Percentiles rank a stretch among this genome's conserved stretches.
Conservation (phyloP, 35 echinoderm and acorn worm species). For the Anneissia japonica region DNA sequence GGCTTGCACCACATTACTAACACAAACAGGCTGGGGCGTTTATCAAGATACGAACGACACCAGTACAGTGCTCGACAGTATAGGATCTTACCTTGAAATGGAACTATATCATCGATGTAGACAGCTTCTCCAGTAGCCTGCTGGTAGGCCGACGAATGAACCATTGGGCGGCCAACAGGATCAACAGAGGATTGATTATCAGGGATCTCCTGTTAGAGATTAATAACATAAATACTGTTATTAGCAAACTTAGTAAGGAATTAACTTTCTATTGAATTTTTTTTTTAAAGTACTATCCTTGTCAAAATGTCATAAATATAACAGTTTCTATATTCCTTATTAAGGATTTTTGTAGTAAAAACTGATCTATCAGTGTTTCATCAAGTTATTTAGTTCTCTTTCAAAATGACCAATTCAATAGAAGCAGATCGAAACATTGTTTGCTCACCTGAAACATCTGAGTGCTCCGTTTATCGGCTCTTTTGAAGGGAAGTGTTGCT, state of each 20-base stretch:
- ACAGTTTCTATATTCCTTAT: background rate
- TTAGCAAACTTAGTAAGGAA: no score
- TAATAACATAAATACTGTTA: no score
- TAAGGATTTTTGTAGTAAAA: background rate
- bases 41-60: no score
- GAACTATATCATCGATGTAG: constrained; percentile 69
- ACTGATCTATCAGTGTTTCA: no score
- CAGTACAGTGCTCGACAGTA: no score
- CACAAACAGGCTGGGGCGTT: no score
- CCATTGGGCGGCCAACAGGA: constrained; percentile 59
- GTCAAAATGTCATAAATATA: background rate
- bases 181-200: constrained; percentile 49
- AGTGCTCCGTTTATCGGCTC: background rate
- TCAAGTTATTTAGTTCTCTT: no score
- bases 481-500: background rate
- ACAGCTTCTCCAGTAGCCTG: constrained; percentile 80
- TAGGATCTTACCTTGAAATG: constrained; percentile 15
- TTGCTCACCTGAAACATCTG: constrained; percentile 37
- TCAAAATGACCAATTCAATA: no score
- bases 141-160: constrained; percentile 58
- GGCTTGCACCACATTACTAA: no score
- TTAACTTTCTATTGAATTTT: background rate
- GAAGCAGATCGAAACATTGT: background rate
- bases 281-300: background rate
- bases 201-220: constrained; percentile 49